Conservation (phyloP, 2,113 vertebrate species). For the Tetrao urogallus region DNA sequence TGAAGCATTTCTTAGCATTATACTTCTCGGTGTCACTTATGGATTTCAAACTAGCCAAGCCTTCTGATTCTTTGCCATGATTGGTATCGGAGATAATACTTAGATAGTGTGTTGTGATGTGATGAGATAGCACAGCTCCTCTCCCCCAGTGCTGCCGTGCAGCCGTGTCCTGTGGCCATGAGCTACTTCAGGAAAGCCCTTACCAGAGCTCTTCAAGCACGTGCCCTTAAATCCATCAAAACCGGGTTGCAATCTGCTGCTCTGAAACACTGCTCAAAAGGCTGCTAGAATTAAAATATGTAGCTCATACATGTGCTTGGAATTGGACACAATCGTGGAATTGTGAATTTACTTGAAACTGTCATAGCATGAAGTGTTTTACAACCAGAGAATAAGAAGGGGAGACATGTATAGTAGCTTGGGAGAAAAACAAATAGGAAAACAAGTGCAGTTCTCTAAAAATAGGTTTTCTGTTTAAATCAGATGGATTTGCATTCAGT, state of each 20-base stretch:
- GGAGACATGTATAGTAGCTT: background rate
- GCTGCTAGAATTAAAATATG: background rate
- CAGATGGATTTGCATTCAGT: background rate
- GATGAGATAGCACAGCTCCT: background rate
- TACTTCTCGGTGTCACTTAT: background rate
- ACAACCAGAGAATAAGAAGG: background rate
- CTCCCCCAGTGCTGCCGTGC: background rate
- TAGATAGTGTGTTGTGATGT: background rate
- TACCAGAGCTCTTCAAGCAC: background rate
- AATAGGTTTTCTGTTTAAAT: background rate
- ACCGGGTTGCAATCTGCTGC: background rate
- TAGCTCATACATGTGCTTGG: background rate
- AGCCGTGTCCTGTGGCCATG: background rate
- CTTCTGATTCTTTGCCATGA: background rate
- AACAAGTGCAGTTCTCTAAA: background rate
- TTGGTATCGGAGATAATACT: background rate
- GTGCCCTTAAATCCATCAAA: rapidly evolving
- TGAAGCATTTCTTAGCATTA: rapidly evolving
- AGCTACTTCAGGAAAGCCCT: background rate
- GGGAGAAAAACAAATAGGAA: background rate
- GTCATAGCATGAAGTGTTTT: background rate
- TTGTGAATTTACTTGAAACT: background rate
- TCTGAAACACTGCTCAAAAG: background rate
- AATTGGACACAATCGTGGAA: background rate
- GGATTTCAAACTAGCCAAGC: background rate